Conservation (phyloP, 2,797 vertebrate genomes). For the Anguilla megastoma region DNA sequence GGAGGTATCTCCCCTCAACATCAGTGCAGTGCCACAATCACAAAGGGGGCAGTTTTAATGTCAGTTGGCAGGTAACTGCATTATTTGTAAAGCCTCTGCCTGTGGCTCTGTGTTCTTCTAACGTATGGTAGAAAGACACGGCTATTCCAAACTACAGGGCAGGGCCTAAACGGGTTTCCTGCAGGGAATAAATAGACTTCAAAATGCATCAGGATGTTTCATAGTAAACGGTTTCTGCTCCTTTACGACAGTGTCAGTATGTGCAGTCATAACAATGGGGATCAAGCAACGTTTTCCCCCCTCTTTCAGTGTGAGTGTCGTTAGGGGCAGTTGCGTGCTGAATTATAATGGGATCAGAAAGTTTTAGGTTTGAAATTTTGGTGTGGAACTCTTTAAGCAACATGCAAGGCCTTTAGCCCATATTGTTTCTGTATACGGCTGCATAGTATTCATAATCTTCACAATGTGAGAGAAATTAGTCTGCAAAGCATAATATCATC, state of each 20-base stretch:
- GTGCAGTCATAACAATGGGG: neutral
- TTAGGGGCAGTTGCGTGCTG: neutral
- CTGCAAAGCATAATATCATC: neutral
- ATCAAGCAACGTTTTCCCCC: neutral
- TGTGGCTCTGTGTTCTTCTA: neutral
- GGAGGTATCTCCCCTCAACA: neutral
- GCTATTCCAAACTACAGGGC: neutral
- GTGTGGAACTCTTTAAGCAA: neutral
- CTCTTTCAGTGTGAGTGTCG: neutral
- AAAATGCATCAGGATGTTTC: neutral
- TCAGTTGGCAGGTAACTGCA: neutral
- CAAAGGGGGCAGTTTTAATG: neutral
- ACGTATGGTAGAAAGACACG: neutral
- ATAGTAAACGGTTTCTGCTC: neutral
- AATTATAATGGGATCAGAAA: neutral
- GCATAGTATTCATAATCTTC: neutral
- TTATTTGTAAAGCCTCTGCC: neutral
- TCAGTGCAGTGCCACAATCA: neutral
- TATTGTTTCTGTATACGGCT: neutral
- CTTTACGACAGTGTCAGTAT: neutral
- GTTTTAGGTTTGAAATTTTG: neutral
- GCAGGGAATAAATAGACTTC: neutral
- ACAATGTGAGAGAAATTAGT: too few relatives aligned
- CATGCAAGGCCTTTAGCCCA: neutral
- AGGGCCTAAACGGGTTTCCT: neutral